Percentiles rank a stretch among this genome's conserved stretches.
These are phyloP conservation scores for Cyclophora albipunctata DNA, from an alignment of 2,888 invertebrate species.

Conservation along the genomic window DNA sequence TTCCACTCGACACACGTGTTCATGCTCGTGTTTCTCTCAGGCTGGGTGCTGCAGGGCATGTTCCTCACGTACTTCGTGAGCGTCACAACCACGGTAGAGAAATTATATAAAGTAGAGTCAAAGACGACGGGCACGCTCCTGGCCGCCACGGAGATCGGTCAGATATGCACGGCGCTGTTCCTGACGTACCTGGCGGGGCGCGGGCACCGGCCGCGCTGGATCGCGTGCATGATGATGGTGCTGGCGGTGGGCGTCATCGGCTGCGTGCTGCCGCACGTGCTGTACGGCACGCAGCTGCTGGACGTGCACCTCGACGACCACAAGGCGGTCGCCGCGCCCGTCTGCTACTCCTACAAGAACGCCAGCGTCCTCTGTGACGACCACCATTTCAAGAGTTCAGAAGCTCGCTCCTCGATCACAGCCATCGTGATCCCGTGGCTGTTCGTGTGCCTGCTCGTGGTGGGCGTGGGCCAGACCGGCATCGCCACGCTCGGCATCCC, in stretches of 20 bases:
- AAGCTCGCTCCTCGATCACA: slow-evolving; percentile 83
- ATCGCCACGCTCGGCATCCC: slow-evolving; percentile 94
- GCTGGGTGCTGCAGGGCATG: slow-evolving; percentile 93
- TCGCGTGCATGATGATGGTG: slow-evolving; percentile 93
- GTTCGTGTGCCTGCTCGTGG: slow-evolving; percentile 89
- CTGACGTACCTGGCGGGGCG: slow-evolving; percentile 93
- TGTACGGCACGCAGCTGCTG: slow-evolving; percentile 85
- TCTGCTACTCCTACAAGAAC: slow-evolving; percentile 40
- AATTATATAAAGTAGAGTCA: slow-evolving; percentile 92
- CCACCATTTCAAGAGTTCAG: slow-evolving; percentile 77
- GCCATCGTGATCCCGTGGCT: slow-evolving; percentile 90
- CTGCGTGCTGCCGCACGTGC: slow-evolving; percentile 90
- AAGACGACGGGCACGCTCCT: slow-evolving; percentile 92
- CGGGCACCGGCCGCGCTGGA: slow-evolving; percentile 95
- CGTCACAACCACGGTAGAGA: slow-evolving; percentile 94
- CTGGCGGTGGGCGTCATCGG: slow-evolving; percentile 90
- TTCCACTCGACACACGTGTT: slow-evolving; percentile 93
- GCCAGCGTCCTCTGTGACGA: slow-evolving; percentile 70
- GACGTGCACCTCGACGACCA: slow-evolving; percentile 54
- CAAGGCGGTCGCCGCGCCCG: slow-evolving; percentile 50
- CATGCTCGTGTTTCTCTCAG: slow-evolving; percentile 89
- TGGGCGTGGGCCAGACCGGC: slow-evolving; percentile 94
- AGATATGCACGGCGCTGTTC: slow-evolving; percentile 91
- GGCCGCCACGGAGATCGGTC: slow-evolving; percentile 94
- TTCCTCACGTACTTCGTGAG: slow-evolving; percentile 96